Conservation (phyloP, 2,797 vertebrate species). For the Lindbergichthys nudifrons region DNA sequence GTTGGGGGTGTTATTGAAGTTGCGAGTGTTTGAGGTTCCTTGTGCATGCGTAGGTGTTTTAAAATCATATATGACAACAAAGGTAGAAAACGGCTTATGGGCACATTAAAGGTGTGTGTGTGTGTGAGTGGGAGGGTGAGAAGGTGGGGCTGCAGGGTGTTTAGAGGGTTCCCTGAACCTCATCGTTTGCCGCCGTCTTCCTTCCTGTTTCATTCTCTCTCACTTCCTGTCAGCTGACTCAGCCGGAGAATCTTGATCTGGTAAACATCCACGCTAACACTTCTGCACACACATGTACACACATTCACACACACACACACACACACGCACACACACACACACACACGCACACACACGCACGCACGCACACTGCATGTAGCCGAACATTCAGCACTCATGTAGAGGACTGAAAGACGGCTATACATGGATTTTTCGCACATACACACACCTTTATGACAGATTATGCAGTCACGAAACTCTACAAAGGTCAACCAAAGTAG, state of each 20-base stretch:
- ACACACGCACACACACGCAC: neutral
- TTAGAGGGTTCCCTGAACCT: slow-evolving; percentile 86
- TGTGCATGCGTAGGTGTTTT: slow-evolving; percentile 26
- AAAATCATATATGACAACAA: slow-evolving; percentile 31
- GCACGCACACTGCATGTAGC: slow-evolving; percentile 3
- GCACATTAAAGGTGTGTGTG: slow-evolving; percentile 14
- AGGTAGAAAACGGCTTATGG: slow-evolving; percentile 9
- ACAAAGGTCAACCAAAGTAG: neutral
- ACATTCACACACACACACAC: slow-evolving; percentile 10
- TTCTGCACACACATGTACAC: slow-evolving; percentile 24
- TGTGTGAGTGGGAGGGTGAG: slow-evolving; percentile 35
- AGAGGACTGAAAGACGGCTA: neutral
- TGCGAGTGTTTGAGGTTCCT: slow-evolving; percentile 18
- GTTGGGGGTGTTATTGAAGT: slow-evolving; percentile 20
- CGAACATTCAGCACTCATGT: neutral
- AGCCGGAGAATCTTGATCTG: slow-evolving; percentile 75
- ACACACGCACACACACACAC: slow-evolving; percentile 15
- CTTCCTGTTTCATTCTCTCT: slow-evolving; percentile 80
- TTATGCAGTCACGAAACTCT: neutral
- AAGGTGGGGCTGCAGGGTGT: slow-evolving; percentile 64
- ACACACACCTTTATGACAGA: neutral
- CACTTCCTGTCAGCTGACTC: slow-evolving; percentile 87
- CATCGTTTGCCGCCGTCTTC: slow-evolving; percentile 70
- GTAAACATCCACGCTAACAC: slow-evolving; percentile 71
- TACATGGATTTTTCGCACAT: neutral